Conservation (phyloP, 2,797 vertebrate species). For the Arctocebus calabarensis region DNA sequence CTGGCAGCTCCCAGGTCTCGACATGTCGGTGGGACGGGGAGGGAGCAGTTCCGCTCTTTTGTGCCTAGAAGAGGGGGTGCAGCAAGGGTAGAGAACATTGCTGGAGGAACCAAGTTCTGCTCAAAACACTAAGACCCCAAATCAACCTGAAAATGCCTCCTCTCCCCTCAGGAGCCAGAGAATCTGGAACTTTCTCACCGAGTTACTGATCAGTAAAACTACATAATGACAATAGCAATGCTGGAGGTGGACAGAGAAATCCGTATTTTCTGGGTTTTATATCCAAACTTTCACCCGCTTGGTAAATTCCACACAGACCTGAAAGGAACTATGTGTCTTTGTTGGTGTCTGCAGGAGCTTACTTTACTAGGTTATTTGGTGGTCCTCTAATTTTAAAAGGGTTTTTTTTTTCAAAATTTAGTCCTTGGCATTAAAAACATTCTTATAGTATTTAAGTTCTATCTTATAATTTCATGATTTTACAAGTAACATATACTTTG, state of each 20-base stretch:
- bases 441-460: neutral
- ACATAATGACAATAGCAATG: rapidly evolving
- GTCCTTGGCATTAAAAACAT: neutral
- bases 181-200: no score
- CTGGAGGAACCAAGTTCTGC: rapidly evolving
- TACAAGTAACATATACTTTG: neutral
- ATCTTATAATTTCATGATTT: neutral
- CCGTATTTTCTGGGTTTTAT: rapidly evolving
- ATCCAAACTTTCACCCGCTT: rapidly evolving
- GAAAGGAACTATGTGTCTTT: rapidly evolving
- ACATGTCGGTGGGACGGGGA: rapidly evolving
- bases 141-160: rapidly evolving
- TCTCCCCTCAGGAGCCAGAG: neutral
- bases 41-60: rapidly evolving
- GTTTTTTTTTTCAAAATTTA: neutral
- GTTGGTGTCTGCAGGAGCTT: rapidly evolving
- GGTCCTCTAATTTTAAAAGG: neutral
- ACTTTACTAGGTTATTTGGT: neutral
- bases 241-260: rapidly evolving
- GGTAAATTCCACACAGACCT: rapidly evolving
- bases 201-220: neutral
- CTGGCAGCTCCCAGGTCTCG: neutral
- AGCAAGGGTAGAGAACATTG: rapidly evolving
- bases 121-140: rapidly evolving
- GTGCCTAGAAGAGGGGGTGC: rapidly evolving